Base-by-base conservation (phyloP, 2,113 vertebrate species). In the Plecotus auritus region DNA sequence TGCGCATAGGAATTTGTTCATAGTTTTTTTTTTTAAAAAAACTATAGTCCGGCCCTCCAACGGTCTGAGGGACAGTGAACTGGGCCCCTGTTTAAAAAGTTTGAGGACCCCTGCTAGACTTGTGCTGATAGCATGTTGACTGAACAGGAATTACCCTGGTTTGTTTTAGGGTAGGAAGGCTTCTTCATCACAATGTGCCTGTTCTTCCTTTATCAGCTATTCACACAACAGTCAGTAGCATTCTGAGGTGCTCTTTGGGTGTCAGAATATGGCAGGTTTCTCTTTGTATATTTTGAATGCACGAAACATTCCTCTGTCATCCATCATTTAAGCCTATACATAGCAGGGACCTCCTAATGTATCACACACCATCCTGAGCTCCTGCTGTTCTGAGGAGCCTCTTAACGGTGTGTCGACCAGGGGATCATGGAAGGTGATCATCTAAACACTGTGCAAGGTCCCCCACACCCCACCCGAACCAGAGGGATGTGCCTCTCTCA, bases 111-210 rank as follows among this genome's bases (percentile, higher is more conserved):
- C n/a, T n/a, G n/a, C n/a, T 9, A 42, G 81, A 32, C 67, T 73
- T 92, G 17, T 72, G 77, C 67, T 88, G 93, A 7, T 56, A 59
- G 2, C 47, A 2, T 40, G 37, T 87, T 81, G 56, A 82, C n/a
- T 4, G 56, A 72, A 64, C 11, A 70, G 78, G 45, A 92, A 47
- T 66, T 16, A 14, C 5, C 2, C 3, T 61, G 67, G 14, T 76
- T 59, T 35, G 17, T 42, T 66, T 81, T 23, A 7, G 91, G 69
- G 18, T 28, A 17, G 30, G 22, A 22, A 40, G 42, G 18, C 5
- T 2, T n/a, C 64, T 10, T 86, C 30, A 32, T 45, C 14, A 14
- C 11, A 0, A 20, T 0, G 0, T 18, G 28, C 40, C 69, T 72
- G 66, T 37, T 26, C 23, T 66, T 28, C 37, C 81, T 85, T 64